Percentiles rank a stretch among this genome's conserved stretches.
phyloP scores from a whole-genome alignment of 2,797 vertebrate genomes.

The Gallinago solitaria region DNA sequence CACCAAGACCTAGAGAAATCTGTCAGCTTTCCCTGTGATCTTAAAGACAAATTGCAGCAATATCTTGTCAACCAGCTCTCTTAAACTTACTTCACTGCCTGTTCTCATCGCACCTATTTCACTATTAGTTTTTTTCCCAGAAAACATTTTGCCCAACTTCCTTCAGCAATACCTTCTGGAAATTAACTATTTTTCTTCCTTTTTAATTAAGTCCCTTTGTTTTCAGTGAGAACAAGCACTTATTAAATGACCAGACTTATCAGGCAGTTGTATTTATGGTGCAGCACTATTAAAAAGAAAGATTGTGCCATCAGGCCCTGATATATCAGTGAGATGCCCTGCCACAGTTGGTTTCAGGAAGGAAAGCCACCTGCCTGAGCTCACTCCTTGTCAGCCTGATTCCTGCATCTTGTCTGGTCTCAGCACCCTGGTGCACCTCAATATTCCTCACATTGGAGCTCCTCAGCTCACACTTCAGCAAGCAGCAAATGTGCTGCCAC shows the following conservation, averaged over 20 bases:
- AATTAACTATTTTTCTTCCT: not conserved
- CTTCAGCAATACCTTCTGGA: not conserved
- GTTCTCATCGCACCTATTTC: slow-evolving; percentile 1
- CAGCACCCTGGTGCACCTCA: not conserved
- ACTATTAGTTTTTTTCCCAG: slow-evolving; percentile 3
- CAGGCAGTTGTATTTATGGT: not conserved
- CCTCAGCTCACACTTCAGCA: not conserved
- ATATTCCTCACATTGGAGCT: not conserved
- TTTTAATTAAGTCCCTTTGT: not conserved
- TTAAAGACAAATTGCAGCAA: slow-evolving; percentile 61
- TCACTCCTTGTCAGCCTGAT: not conserved
- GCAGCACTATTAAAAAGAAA: not conserved
- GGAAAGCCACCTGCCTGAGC: not conserved
- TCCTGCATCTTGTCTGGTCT: not conserved
- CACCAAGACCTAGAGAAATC: slow-evolving; percentile 60
- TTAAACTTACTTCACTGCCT: slow-evolving; percentile 44
- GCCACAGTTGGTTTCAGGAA: not conserved
- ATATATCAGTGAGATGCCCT: not conserved
- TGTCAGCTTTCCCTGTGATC: slow-evolving; percentile 63
- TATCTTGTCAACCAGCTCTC: slow-evolving; percentile 47
- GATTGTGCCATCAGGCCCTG: not conserved
- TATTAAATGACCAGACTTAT: not conserved
- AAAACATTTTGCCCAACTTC: not conserved
- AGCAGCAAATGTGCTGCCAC: not conserved
- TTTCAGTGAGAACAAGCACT: not conserved